phyloP scores from a whole-genome alignment of 1,140 invertebrate species.

The Ditylenchus dipsaci region DNA sequence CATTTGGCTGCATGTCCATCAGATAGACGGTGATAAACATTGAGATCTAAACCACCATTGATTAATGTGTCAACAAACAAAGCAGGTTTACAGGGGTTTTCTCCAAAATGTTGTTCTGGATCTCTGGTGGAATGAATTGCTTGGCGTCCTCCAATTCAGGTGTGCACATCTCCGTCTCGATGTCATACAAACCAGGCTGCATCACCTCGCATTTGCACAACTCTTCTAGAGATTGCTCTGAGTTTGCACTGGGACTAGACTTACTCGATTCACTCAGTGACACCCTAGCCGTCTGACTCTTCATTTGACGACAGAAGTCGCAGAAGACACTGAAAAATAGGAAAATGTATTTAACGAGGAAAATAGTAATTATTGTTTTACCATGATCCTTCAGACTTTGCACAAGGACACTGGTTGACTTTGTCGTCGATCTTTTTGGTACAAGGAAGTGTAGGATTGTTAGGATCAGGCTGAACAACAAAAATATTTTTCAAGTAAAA shows the following conservation, averaged over 20 bases:
- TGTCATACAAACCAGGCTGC: conserved; percentile 56
- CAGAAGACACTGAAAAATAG: conserved; percentile 53
- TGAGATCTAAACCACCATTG: conserved; percentile 46
- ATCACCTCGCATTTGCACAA: conserved; percentile 46
- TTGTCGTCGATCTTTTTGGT: conserved; percentile 58
- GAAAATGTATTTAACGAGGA: neutral
- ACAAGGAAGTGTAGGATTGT: conserved; percentile 56
- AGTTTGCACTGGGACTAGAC: neutral
- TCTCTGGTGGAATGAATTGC: conserved; percentile 56
- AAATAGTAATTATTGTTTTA: conserved; percentile 21
- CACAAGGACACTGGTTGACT: conserved; percentile 57
- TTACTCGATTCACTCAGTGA: conserved; percentile 31
- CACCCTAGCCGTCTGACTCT: conserved; percentile 42
- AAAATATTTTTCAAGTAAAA: neutral
- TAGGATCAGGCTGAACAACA: conserved; percentile 44
- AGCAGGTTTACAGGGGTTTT: conserved; percentile 46
- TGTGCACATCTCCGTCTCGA: conserved; percentile 58
- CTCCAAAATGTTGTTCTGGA: conserved; percentile 57
- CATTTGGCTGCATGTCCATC: conserved; percentile 55
- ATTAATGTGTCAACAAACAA: neutral
- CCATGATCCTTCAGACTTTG: conserved; percentile 56
- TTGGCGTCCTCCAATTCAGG: conserved; percentile 57
- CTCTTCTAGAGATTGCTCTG: conserved; percentile 37
- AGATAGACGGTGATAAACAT: conserved; percentile 59
- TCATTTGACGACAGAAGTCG: conserved; percentile 57